Evolutionary conservation across 2,113 vertebrate species (phyloP).

Genomic region (Ancistrus triradiatus): DNA sequence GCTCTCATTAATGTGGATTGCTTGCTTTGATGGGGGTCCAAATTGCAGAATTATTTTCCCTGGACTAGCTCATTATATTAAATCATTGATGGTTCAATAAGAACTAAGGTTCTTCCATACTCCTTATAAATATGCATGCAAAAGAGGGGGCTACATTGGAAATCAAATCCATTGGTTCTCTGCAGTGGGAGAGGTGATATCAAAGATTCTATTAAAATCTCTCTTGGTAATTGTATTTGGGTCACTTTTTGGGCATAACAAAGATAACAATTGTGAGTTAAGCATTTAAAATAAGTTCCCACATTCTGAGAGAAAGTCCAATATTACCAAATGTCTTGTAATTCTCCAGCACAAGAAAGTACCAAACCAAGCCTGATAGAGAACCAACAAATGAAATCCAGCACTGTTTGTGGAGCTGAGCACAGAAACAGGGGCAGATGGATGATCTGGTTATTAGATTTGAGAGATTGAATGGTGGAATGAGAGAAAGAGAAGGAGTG

Average conservation of each 20-base stretch:
- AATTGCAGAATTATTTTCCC: slow-evolving; percentile 50
- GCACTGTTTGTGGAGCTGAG: not conserved
- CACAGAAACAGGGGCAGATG: slow-evolving; percentile 19
- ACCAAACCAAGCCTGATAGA: slow-evolving; percentile 17
- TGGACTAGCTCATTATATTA: slow-evolving; percentile 60
- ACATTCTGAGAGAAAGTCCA: slow-evolving; percentile 20
- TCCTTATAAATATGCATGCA: slow-evolving; percentile 54
- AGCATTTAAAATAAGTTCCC: slow-evolving; percentile 26
- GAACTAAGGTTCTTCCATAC: slow-evolving; percentile 30
- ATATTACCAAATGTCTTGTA: not conserved
- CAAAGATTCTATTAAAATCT: slow-evolving; percentile 43
- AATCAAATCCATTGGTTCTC: slow-evolving; percentile 41
- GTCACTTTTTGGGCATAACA: slow-evolving; percentile 44
- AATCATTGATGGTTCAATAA: slow-evolving; percentile 47
- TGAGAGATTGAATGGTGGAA: not conserved
- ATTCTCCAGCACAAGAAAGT: not conserved
- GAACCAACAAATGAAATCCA: not conserved
- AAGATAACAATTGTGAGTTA: no score
- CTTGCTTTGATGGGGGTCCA: slow-evolving; percentile 22
- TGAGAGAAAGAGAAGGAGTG: not conserved
- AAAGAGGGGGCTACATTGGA: slow-evolving; percentile 37
- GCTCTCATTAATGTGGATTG: slow-evolving; percentile 61
- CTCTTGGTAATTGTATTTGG: no score
- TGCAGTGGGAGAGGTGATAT: slow-evolving; percentile 33
- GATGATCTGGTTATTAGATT: slow-evolving; percentile 1